phyloP scores from a whole-genome alignment of 2,888 invertebrate genomes.

The Poecilobothrus nobilitatus region DNA sequence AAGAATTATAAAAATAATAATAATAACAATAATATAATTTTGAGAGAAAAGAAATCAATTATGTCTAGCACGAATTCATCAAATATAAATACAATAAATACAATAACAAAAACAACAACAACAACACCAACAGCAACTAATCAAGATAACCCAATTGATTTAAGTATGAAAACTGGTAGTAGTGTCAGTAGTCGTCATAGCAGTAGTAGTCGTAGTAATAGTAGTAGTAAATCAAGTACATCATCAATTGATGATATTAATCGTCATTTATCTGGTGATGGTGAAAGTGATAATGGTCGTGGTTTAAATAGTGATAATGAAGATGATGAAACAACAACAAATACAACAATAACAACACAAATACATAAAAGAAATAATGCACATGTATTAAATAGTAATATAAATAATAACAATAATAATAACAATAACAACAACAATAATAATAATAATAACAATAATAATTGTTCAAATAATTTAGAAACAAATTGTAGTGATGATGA shows the following conservation, averaged over 20 bases:
- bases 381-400: slow-evolving; percentile 26
- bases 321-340: slow-evolving; percentile 27
- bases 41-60: background rate
- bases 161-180: slow-evolving; percentile 64
- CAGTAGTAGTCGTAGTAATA: slow-evolving; percentile 12
- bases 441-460: slow-evolving; percentile 12
- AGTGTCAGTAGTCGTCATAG: slow-evolving; percentile 20
- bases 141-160: slow-evolving; percentile 72
- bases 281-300: slow-evolving; percentile 31
- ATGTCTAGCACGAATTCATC: slow-evolving; percentile 23
- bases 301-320: slow-evolving; percentile 20
- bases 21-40: background rate
- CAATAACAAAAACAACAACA: slow-evolving; percentile 38
- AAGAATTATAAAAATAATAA: background rate
- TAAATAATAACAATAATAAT: slow-evolving; percentile 33
- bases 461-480: slow-evolving; percentile 43
- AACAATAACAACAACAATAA: slow-evolving; percentile 14
- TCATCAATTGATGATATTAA: slow-evolving; percentile 26
- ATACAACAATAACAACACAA: slow-evolving; percentile 27
- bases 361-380: slow-evolving; percentile 29
- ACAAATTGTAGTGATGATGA: slow-evolving; percentile 43
- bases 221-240: slow-evolving; percentile 16
- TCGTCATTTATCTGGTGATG: slow-evolving; percentile 30
- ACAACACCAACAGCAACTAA: slow-evolving; percentile 39
- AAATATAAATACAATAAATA: slow-evolving; percentile 43